Conservation (phyloP, 2,888 invertebrate species). For the Cantharis nigra region DNA sequence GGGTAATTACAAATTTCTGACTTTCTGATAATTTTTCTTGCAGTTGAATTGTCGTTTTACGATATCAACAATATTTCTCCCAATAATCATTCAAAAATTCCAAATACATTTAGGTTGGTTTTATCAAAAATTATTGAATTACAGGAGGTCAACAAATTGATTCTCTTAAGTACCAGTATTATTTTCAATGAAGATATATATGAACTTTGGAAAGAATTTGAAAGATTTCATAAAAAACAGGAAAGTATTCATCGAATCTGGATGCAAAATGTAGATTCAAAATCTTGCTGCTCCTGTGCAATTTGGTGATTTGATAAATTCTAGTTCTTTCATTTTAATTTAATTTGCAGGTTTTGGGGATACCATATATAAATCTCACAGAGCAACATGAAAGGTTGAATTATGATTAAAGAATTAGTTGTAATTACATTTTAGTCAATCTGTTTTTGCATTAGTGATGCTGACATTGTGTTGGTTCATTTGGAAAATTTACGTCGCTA, state of each 20-base stretch:
- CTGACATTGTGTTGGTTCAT: constrained; percentile 83
- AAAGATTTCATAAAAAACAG: constrained; percentile 71
- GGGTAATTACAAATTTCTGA: too few relatives aligned
- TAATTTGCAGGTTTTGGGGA: constrained; percentile 68
- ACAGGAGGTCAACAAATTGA: constrained; percentile 66
- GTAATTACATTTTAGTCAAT: neutral
- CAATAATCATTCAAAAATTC: neutral
- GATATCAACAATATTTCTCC: neutral
- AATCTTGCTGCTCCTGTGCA: too few relatives aligned
- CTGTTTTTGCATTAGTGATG: constrained; percentile 62
- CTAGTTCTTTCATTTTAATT: too few relatives aligned
- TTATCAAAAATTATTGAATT: neutral
- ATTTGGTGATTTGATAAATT: too few relatives aligned
- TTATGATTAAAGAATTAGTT: neutral
- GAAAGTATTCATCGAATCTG: constrained; percentile 45
- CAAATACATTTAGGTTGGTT: neutral
- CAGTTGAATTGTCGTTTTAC: neutral
- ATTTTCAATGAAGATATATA: constrained; percentile 81
- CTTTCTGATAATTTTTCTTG: neutral
- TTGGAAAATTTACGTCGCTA: constrained; percentile 68
- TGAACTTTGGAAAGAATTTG: constrained; percentile 79
- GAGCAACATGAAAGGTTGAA: neutral
- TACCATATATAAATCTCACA: constrained; percentile 76
- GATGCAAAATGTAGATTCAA: too few relatives aligned
- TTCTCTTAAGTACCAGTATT: constrained; percentile 85